Evolutionary conservation across 2,113 vertebrate species (phyloP).

Genomic region (Clupea harengus): DNA sequence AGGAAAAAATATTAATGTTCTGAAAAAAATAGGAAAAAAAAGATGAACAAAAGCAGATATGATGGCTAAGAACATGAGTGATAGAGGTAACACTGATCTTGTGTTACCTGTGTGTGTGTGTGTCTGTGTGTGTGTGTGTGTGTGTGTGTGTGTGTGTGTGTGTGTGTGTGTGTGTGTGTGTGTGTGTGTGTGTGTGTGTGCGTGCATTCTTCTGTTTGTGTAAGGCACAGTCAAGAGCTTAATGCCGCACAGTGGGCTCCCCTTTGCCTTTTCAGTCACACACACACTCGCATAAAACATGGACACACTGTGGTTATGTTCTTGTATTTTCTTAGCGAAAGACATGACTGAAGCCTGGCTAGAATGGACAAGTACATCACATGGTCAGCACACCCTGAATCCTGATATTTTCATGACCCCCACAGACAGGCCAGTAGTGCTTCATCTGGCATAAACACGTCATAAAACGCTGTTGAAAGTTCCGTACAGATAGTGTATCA

Average conservation of each 20-base stretch:
- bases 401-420: too few relatives aligned
- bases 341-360: not conserved
- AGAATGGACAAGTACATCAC: not conserved
- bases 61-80: slow-evolving; percentile 61
- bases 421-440: not conserved
- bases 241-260: not conserved
- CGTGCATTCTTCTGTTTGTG: not conserved
- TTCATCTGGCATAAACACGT: not conserved
- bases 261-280: not conserved
- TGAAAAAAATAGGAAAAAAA: slow-evolving; percentile 79
- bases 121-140: slow-evolving; percentile 70
- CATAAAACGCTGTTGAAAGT: not conserved
- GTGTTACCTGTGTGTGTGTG: slow-evolving; percentile 76
- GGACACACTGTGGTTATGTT: too few relatives aligned
- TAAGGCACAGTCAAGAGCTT: too few relatives aligned
- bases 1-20: slow-evolving; percentile 89
- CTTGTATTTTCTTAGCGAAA: not conserved
- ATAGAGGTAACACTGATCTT: slow-evolving; percentile 48
- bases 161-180: slow-evolving; percentile 53
- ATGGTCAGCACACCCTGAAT: too few relatives aligned
- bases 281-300: slow-evolving; percentile 22
- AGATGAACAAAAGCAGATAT: slow-evolving; percentile 89
- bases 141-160: slow-evolving; percentile 69
- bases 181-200: slow-evolving; percentile 47
- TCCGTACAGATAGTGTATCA: too few relatives aligned